These are phyloP conservation scores for Bos javanicus DNA, from an alignment of 2,113 vertebrate species.

Conservation along the genomic window DNA sequence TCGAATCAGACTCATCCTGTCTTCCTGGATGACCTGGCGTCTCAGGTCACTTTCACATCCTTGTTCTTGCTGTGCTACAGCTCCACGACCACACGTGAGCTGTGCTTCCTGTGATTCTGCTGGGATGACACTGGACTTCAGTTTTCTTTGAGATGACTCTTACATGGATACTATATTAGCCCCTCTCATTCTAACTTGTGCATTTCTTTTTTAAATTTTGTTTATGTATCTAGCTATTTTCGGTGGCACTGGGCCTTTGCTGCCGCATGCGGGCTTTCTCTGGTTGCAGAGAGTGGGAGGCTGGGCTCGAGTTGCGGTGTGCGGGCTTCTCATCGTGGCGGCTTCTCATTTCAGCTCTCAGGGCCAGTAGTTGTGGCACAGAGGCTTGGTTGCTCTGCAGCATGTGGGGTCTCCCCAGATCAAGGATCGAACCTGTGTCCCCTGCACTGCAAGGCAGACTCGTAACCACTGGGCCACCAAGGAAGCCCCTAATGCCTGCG, in stretches of 20 bases:
- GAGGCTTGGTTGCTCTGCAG: background rate
- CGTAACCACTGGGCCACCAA: background rate
- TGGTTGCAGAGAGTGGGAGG: background rate
- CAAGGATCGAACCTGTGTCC: background rate
- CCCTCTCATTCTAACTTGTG: background rate
- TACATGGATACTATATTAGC: background rate
- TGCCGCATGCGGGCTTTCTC: background rate
- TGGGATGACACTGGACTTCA: background rate
- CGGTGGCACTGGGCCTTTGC: background rate
- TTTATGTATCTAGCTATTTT: background rate
- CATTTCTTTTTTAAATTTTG: background rate
- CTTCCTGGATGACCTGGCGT: background rate
- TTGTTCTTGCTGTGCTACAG: fast-evolving
- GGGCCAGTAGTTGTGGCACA: background rate
- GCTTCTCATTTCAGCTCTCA: background rate
- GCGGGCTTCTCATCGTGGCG: fast-evolving
- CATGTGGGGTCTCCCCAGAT: background rate
- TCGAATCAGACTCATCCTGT: background rate
- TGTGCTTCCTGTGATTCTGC: background rate
- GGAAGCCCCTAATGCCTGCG: background rate
- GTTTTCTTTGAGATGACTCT: background rate
- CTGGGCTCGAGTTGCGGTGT: fast-evolving
- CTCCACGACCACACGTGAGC: too few species aligned
- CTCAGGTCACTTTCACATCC: fast-evolving
- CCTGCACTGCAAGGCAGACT: background rate